Percentiles rank a stretch among this genome's conserved stretches.
Conservation (phyloP, 2,888 invertebrate genomes). For the Heliothis peltigera region DNA sequence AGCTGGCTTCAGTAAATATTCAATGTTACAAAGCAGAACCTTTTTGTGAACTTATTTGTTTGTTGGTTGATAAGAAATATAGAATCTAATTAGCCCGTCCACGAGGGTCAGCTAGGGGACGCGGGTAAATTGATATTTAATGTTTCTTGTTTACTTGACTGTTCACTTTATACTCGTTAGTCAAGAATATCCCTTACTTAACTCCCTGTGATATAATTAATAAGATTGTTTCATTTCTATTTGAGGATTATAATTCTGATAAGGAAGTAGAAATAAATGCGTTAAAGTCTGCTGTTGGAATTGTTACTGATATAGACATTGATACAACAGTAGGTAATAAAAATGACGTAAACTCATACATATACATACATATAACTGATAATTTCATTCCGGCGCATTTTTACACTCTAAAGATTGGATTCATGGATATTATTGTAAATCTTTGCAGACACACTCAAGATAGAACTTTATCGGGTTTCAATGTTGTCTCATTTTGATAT, state of each 20-base stretch:
- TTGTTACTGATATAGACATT: not conserved
- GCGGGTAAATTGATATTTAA: constrained; percentile 19
- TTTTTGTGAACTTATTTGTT: constrained; percentile 4
- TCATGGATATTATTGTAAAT: constrained; percentile 1
- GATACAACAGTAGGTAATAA: not conserved
- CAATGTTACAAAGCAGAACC: not conserved
- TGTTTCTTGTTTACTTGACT: constrained; percentile 1
- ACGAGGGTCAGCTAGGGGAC: constrained; percentile 18
- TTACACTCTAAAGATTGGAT: not conserved
- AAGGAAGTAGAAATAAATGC: not conserved
- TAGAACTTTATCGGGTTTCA: constrained; percentile 32
- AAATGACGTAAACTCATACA: not conserved
- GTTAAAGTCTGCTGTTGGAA: not conserved
- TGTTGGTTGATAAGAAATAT: constrained; percentile 17
- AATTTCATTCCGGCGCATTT: constrained; percentile 8
- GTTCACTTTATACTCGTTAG: not conserved
- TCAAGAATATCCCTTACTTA: not conserved
- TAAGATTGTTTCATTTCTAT: not conserved
- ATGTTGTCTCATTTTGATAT: constrained; percentile 16
- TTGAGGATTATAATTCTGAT: not conserved
- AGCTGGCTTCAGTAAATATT: not conserved
- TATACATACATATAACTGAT: no score
- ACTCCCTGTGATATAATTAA: not conserved
- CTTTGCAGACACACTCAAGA: constrained; percentile 6
- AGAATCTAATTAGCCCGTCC: constrained; percentile 14